Base-by-base conservation (phyloP, 2,888 invertebrate species). In the Salticus scenicus region DNA sequence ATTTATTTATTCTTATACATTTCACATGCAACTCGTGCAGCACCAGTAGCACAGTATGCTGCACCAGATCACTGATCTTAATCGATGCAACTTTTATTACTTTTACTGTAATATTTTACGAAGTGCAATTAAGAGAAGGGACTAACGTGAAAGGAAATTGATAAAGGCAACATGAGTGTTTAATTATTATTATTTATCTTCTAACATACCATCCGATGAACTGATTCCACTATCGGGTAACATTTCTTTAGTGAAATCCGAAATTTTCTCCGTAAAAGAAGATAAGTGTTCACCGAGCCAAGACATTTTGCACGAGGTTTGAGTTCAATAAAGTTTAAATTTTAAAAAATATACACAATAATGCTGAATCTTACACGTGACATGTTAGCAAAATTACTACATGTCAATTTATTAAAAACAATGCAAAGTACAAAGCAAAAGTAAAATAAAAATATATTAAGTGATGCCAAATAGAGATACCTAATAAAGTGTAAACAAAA, bases 171-270 rank as follows among this genome's bases (percentile, higher is more conserved):
- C n/a, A n/a, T n/a, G n/a, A n/a, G n/a, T n/a, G n/a, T n/a, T n/a
- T n/a, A n/a, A n/a, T n/a, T n/a, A n/a, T n/a, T n/a, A n/a, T n/a
- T n/a, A n/a, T n/a, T n/a, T n/a, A n/a, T n/a, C n/a, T n/a, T 28
- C 24, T 8, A 7, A 71, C 20, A 42, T 71, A 42, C 47, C 57
- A 17, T 51, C 83, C 71, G 51, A 20, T 12, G 28, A 41, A 42
- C 66, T 37, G 14, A 92, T 93, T 90, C 93, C 93, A 88, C 93
- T 93, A 89, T 97, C 97, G 88, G 95, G 94, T 90, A 97, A 93
- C 89, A 97, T 96, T 92, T 96, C 97, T 91, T 95, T 95, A 84
- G 97, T 97, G 90, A 97, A 95, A 92, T 94, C 97, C 33, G 91
- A 91, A 90, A 97, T 94, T 93, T 97, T 97, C 89, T 96, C 97